Conservation (phyloP, 2,888 invertebrate genomes). For the Morpho deidamia region DNA sequence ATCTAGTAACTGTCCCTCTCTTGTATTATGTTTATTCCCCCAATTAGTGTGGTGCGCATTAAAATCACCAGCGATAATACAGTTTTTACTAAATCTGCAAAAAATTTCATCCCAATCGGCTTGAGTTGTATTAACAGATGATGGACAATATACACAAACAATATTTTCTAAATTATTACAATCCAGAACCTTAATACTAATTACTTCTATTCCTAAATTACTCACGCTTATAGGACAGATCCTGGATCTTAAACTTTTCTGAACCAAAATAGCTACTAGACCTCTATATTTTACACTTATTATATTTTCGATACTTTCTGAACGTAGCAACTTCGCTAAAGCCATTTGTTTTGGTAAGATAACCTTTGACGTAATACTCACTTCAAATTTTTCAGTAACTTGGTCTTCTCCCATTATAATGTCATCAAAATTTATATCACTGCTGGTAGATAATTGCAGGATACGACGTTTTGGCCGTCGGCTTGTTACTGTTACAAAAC, state of each 20-base stretch:
- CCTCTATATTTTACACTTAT: background rate
- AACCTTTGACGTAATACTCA: too few relatives aligned
- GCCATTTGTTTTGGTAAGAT: constrained; percentile 25
- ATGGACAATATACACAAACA: too few relatives aligned
- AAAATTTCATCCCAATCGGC: background rate
- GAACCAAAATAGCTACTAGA: background rate
- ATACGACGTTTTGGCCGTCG: background rate
- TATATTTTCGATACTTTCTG: constrained; percentile 24
- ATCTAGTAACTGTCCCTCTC: too few relatives aligned
- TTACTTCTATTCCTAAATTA: background rate
- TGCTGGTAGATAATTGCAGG: background rate
- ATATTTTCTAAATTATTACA: background rate
- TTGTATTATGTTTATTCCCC: too few relatives aligned
- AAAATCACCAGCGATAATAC: too few relatives aligned
- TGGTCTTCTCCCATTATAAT: too few relatives aligned
- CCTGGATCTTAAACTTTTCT: background rate
- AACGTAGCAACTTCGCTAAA: constrained; percentile 21
- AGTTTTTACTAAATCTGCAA: too few relatives aligned
- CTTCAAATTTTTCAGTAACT: too few relatives aligned
- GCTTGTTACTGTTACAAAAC: background rate
- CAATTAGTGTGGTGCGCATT: too few relatives aligned
- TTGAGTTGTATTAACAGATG: background rate
- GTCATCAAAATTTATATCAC: background rate
- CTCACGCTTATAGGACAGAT: too few relatives aligned
- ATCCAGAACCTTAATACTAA: background rate